Conservation (phyloP, 2,797 vertebrate genomes). For the Pseudomugil tenellus region DNA sequence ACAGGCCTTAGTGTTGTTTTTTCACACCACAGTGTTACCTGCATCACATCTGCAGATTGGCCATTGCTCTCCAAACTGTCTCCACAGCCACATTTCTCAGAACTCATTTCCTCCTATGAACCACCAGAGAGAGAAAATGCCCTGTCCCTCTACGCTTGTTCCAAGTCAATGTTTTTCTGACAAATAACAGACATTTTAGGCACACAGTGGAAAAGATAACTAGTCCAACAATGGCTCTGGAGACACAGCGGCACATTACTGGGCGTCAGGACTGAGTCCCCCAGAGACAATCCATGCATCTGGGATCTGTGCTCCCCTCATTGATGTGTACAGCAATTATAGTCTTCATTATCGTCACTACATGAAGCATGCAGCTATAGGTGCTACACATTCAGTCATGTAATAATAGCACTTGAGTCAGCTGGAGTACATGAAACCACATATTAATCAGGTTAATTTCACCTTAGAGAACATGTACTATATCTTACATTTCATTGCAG, state of each 20-base stretch:
- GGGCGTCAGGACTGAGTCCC: constrained; percentile 64
- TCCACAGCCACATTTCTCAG: constrained; percentile 54
- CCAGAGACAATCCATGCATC: constrained; percentile 60
- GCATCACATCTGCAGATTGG: constrained; percentile 81
- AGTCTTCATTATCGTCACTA: constrained; percentile 70
- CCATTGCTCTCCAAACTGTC: constrained; percentile 62
- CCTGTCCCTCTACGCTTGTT: constrained; percentile 34
- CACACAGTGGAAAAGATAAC: constrained; percentile 44
- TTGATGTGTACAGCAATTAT: constrained; percentile 64
- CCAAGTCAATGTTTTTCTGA: constrained; percentile 52
- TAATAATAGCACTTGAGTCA: constrained; percentile 57
- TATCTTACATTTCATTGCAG: constrained; percentile 76
- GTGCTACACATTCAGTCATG: constrained; percentile 60
- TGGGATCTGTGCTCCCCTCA: constrained; percentile 66
- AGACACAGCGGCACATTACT: constrained; percentile 64
- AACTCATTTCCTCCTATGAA: constrained; percentile 49
- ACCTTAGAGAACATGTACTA: constrained; percentile 73
- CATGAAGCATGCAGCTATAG: constrained; percentile 61
- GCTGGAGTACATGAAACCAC: constrained; percentile 60
- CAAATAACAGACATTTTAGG: constrained; percentile 46
- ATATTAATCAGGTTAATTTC: constrained; percentile 65
- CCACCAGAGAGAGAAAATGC: constrained; percentile 35
- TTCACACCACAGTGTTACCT: constrained; percentile 82
- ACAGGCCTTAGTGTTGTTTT: constrained; percentile 83
- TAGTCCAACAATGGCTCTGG: constrained; percentile 62